Percentiles rank a stretch among this genome's conserved stretches.
phyloP scores from a whole-genome alignment of 2,888 invertebrate genomes.

The Cacoxenus indagator region DNA sequence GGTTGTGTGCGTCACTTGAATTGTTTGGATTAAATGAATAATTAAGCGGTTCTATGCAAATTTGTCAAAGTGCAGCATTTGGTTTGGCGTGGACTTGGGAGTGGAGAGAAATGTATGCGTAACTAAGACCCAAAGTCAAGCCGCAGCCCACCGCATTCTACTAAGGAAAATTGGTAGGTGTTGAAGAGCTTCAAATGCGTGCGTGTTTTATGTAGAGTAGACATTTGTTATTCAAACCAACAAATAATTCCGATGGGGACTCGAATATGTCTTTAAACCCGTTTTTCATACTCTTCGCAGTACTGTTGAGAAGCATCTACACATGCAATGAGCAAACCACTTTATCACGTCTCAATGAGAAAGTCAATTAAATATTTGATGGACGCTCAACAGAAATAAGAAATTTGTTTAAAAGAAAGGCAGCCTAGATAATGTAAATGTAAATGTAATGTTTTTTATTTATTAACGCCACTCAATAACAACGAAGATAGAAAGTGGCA shows the following conservation, averaged over 20 bases:
- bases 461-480: conserved; percentile 31
- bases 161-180: too few species aligned
- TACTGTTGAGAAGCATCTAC: too few species aligned
- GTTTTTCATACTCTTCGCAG: too few species aligned
- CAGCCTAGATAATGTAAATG: background rate
- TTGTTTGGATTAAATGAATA: conserved; percentile 53
- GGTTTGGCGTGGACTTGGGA: too few species aligned
- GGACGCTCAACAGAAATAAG: conserved; percentile 11
- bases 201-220: too few species aligned
- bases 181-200: too few species aligned
- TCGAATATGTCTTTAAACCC: too few species aligned
- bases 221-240: too few species aligned
- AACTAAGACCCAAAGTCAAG: too few species aligned
- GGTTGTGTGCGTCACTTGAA: conserved; percentile 6
- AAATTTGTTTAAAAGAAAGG: background rate
- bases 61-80: conserved; percentile 40
- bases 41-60: conserved; percentile 56
- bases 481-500: background rate
- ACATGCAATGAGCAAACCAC: conserved; percentile 25
- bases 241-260: too few species aligned
- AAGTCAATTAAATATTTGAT: background rate
- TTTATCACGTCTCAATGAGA: conserved; percentile 50
- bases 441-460: conserved; percentile 33
- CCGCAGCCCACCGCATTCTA: too few species aligned
- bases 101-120: too few species aligned